Percentiles rank a stretch among this genome's conserved stretches.
Conservation (phyloP, 1,140 invertebrate species). For the Macrocentrus cingulum region DNA sequence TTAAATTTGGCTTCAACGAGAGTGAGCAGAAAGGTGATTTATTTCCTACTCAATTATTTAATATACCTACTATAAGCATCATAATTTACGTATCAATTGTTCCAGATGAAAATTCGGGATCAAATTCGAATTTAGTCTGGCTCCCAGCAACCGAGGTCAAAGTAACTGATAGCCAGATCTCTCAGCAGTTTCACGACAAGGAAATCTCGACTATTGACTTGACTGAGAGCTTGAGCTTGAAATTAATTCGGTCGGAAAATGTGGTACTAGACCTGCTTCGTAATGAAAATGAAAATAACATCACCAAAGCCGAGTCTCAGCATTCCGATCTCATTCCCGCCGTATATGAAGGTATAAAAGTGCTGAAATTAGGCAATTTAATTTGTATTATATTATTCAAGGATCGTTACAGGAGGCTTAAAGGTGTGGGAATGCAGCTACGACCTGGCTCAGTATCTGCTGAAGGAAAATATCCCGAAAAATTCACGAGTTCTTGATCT, state of each 20-base stretch:
- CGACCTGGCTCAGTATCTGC: conserved; percentile 71
- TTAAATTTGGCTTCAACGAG: no score
- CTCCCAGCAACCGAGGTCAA: conserved; percentile 40
- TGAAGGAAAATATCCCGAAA: conserved; percentile 55
- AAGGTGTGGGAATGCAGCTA: conserved; percentile 89
- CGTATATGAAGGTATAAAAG: conserved; percentile 70
- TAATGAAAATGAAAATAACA: conserved; percentile 45
- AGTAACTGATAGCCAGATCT: conserved; percentile 28
- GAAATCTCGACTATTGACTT: conserved; percentile 33
- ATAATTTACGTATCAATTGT: no score
- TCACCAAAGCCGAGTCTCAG: conserved; percentile 65
- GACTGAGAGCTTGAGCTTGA: conserved; percentile 56
- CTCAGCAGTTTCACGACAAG: conserved; percentile 17
- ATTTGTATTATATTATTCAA: no score
- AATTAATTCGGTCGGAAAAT: conserved; percentile 53
- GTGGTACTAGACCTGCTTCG: conserved; percentile 46
- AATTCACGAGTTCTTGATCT: conserved; percentile 73
- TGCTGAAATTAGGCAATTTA: conserved; percentile 19
- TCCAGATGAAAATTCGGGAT: no score
- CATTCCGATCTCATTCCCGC: conserved; percentile 73
- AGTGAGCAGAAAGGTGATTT: no score
- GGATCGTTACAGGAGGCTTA: conserved; percentile 77
- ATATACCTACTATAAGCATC: no score
- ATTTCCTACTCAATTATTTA: no score
- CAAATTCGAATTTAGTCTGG: conserved; percentile 37